These are phyloP conservation scores for Odontocerum albicorne DNA, from an alignment of 2,888 invertebrate species.

Conservation along the genomic window DNA sequence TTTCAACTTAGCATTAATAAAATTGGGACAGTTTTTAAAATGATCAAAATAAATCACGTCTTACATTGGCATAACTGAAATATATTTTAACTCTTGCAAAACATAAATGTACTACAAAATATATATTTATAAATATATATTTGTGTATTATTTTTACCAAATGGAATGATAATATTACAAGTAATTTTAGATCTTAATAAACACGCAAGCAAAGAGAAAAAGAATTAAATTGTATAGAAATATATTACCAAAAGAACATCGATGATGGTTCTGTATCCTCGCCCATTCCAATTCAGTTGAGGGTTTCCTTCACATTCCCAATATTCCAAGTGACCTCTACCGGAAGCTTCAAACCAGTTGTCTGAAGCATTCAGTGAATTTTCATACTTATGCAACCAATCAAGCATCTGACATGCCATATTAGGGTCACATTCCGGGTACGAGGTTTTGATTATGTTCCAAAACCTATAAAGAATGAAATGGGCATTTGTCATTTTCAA, in stretches of 20 bases:
- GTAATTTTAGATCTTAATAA: no score
- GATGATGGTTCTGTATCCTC: conserved; percentile 68
- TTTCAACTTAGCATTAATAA: no score
- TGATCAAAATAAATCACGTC: no score
- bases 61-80: no score
- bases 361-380: conserved; percentile 60
- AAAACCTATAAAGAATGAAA: conserved; percentile 18
- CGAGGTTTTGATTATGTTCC: conserved; percentile 14
- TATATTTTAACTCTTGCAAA: no score
- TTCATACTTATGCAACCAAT: conserved; percentile 59
- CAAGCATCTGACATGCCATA: conserved; percentile 46
- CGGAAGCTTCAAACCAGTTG: conserved; percentile 68
- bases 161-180: no score
- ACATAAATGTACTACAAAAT: no score
- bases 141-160: no score
- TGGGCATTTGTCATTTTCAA: no score
- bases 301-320: conserved; percentile 71
- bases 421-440: conserved; percentile 12
- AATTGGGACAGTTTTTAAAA: no score
- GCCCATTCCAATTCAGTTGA: conserved; percentile 72
- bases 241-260: conserved; percentile 64
- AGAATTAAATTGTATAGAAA: background rate
- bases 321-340: conserved; percentile 62
- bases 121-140: no score
- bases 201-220: no score